Evolutionary conservation across 2,888 invertebrate species (phyloP).

Genomic region (Anorthoa munda): DNA sequence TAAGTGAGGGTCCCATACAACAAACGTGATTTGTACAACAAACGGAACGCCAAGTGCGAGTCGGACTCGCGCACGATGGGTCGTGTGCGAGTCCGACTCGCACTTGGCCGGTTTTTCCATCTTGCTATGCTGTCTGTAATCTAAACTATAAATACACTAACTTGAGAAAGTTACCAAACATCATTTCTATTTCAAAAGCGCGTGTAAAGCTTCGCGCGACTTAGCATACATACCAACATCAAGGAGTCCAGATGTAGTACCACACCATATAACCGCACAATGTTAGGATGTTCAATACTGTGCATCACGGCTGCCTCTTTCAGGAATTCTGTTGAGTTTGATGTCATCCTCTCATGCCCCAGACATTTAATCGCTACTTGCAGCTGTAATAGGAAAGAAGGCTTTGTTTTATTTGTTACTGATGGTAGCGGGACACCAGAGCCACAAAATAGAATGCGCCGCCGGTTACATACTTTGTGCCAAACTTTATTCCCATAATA

Average conservation of each 20-base stretch:
- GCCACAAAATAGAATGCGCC: no score
- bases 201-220: not conserved
- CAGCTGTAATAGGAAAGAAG: slow-evolving; percentile 90
- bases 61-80: no score
- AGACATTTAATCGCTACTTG: slow-evolving; percentile 99
- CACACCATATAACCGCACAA: slow-evolving; percentile 99
- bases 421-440: not conserved
- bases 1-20: no score
- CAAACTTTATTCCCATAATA: not conserved
- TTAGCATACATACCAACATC: slow-evolving; percentile 90
- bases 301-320: slow-evolving; percentile 99
- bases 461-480: no score
- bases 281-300: slow-evolving; percentile 98
- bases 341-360: slow-evolving; percentile 98
- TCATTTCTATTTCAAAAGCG: not conserved
- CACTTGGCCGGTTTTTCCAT: no score
- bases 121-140: no score
- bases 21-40: no score
- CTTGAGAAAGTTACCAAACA: no score
- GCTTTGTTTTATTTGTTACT: not conserved
- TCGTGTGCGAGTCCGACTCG: no score
- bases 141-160: no score
- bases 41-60: no score
- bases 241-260: slow-evolving; percentile 97
- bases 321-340: slow-evolving; percentile 98